Evolutionary conservation across 2,113 vertebrate species (phyloP).

Genomic region (Odocoileus virginianus): DNA sequence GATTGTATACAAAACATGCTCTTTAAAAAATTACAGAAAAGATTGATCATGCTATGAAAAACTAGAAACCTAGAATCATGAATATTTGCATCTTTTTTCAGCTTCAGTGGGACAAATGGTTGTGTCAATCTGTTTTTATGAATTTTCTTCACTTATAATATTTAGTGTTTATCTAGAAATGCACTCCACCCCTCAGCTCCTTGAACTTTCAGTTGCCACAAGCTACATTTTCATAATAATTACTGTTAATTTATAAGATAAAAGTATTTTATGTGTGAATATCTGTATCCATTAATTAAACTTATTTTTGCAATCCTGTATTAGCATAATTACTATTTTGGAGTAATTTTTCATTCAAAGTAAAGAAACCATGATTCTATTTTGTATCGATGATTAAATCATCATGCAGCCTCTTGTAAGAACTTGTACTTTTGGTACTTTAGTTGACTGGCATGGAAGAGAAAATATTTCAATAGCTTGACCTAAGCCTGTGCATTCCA

Average conservation of each 20-base stretch:
- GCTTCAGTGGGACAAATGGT: conserved; percentile 33
- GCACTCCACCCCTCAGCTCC: neutral
- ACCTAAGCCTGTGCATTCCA: neutral
- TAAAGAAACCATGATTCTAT: neutral
- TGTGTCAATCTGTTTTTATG: neutral
- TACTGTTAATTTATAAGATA: neutral
- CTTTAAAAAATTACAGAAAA: conserved; percentile 20
- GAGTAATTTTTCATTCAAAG: neutral
- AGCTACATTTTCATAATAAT: neutral
- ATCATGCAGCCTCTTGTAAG: neutral
- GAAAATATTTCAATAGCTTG: neutral
- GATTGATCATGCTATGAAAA: conserved; percentile 26
- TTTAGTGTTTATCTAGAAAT: conserved; percentile 19
- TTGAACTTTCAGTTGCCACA: neutral
- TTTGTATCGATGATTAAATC: neutral
- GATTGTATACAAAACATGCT: conserved; percentile 61
- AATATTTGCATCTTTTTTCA: conserved; percentile 39
- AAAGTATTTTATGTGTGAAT: neutral
- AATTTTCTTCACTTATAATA: neutral
- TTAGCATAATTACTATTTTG: neutral
- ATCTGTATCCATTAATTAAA: neutral
- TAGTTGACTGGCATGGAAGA: neutral
- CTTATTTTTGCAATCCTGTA: neutral
- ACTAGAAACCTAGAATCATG: neutral
- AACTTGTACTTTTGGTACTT: neutral